These are phyloP conservation scores for Spatula versicolor DNA, from an alignment of 2,797 vertebrate genomes.

Conservation along the genomic window DNA sequence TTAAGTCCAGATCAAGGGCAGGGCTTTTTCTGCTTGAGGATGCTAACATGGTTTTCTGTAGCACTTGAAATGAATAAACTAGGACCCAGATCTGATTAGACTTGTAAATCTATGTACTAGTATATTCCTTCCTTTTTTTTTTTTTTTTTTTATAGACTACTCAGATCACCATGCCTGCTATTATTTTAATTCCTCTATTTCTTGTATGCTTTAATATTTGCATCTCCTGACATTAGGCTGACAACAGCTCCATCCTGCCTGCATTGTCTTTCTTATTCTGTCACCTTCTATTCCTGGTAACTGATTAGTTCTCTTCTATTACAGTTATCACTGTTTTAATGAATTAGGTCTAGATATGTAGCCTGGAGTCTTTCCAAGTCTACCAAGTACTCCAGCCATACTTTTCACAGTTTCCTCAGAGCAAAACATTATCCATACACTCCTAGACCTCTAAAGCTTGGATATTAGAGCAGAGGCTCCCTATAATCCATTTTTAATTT, in stretches of 20 bases:
- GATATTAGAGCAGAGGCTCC: background rate
- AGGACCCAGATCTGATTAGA: background rate
- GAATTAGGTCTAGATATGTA: background rate
- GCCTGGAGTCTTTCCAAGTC: background rate
- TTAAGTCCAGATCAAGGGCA: background rate
- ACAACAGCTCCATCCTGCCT: background rate
- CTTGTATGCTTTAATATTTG: background rate
- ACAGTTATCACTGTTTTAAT: background rate
- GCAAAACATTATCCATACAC: background rate
- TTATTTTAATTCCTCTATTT: background rate
- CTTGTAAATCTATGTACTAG: background rate
- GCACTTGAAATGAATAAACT: background rate
- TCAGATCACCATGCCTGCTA: background rate
- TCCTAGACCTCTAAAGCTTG: background rate
- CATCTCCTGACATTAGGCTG: background rate
- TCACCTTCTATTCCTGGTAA: background rate
- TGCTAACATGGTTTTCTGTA: background rate
- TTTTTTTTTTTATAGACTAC: background rate
- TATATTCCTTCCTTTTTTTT: background rate
- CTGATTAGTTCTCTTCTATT: background rate
- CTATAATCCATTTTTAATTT: background rate
- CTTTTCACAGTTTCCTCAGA: background rate
- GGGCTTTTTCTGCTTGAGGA: background rate
- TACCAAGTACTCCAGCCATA: background rate
- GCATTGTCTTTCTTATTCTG: background rate